These are phyloP conservation scores for Eretmochelys imbricata DNA, from an alignment of 2,113 vertebrate genomes.

Conservation along the genomic window DNA sequence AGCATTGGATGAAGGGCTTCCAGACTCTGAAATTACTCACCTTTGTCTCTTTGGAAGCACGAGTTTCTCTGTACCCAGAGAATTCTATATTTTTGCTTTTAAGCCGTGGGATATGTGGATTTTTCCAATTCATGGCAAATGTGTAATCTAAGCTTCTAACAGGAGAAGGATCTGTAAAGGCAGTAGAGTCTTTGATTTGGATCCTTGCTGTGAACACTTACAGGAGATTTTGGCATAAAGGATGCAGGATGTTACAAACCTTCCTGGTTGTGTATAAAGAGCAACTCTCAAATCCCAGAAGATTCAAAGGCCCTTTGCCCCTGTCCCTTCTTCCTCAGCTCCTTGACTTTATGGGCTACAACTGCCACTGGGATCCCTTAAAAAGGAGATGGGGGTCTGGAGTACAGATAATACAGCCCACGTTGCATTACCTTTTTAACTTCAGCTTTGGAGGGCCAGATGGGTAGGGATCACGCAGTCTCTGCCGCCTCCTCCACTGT, in stretches of 20 bases:
- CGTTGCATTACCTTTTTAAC: neutral
- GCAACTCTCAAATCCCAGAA: neutral
- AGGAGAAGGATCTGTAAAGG: slow-evolving; percentile 45
- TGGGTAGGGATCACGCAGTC: neutral
- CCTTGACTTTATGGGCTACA: neutral
- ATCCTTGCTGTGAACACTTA: slow-evolving; percentile 50
- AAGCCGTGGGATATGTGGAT: slow-evolving; percentile 14
- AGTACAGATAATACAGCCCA: neutral
- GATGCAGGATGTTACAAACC: slow-evolving; percentile 60
- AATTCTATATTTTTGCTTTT: slow-evolving; percentile 36
- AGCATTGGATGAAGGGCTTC: neutral
- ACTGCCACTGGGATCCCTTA: neutral
- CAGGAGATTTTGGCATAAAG: slow-evolving; percentile 54
- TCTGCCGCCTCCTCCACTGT: neutral
- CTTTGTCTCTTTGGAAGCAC: slow-evolving; percentile 55
- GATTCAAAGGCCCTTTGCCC: neutral
- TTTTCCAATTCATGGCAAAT: slow-evolving; percentile 31
- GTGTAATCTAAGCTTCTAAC: slow-evolving; percentile 53
- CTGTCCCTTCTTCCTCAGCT: neutral
- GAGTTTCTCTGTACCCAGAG: slow-evolving; percentile 6
- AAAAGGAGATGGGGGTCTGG: neutral
- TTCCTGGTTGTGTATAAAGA: slow-evolving; percentile 29
- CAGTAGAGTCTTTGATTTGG: slow-evolving; percentile 63
- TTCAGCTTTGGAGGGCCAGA: neutral
- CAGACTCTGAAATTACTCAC: slow-evolving; percentile 60